Base-by-base conservation (phyloP, 2,888 invertebrate genomes). In the Lasioglossum morio region DNA sequence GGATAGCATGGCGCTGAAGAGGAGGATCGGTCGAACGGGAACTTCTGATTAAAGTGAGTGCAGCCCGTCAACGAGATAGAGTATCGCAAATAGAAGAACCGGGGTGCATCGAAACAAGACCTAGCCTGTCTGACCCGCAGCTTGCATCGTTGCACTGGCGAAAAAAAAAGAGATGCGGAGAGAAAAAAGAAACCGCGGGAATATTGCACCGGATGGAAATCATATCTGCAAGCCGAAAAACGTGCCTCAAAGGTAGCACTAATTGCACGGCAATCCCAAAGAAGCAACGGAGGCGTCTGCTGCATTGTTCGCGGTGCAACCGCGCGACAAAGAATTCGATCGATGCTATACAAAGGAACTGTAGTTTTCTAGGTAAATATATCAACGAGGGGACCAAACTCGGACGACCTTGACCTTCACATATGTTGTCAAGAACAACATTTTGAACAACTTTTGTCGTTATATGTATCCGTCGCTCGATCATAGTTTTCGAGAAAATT, bases 41-140 rank as follows among this genome's bases (percentile, higher is more conserved):
- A 80, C 84, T 82, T 88, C 82, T 90, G 89, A 91, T 91, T 91
- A 91, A 90, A 90, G 85, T 87, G 88, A 89, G 88, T 88, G 89
- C 90, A 87, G 72, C 34, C 76, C 74, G 76, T 76, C 85, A 77
- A 79, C 78, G 89, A 81, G 82, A 86, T 74, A 82, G 69, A 63
- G 72, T 84, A 79, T 86, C 86, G 79, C 78, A 78, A 87, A 88
- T 86, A 82, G 80, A 81, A 70, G 83, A 84, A 74, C 79, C 48
- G 72, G 1, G 30, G 10, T 48, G 23, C 43, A 72, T 76, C 72
- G 79, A 40, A 53, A 73, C 80, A 72, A 80, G 77, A 77, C 74
- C 82, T 48, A 77, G 12, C 30, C 8, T 8, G 40, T 19, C 48
- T 48, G 74, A 77, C 74, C 70, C n/a, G 40, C 8, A 14, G 63